Evolutionary conservation across 2,888 invertebrate species (phyloP), one percentile per base, ranked within the genome.

Genomic region (Drosophila fungiperda): DNA sequence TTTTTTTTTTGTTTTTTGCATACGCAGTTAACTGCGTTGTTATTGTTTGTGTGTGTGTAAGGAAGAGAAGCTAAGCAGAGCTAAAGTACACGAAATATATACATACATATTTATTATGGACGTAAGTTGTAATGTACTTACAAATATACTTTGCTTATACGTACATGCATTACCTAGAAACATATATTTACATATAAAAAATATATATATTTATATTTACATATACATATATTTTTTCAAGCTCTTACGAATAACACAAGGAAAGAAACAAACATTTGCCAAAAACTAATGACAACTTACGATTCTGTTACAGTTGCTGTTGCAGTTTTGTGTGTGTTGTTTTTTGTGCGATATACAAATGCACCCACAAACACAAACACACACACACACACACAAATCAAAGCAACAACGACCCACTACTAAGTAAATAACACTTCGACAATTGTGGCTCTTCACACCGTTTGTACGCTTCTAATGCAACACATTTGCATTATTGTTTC

Each of bases 241-340:
- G 29, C 29, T 23, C 49, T 50, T 32, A 32, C n/a, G 52, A 38
- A 38, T 57, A 50, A 45, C 38, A 59, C 11, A 33, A 45, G 45
- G 45, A 23, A 45, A 23, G 45, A 45, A 69, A 50, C 60, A 69
- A 59, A 62, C 48, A 58, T 40, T 63, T 58, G 11, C 23, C 73
- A 57, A 61, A 68, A 77, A 45, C 52, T 57, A 61, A 40, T 58
- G 35, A 63, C 55, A 70, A 78, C 78, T 78, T 80, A 78, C 78
- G 80, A 50, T 80, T 80, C 57, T 77, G 65, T 66, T 76, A 58
- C 60, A 65, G 64, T 77, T 76, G 62, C 73, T 40, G 45, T 62
- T 75, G 58, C 58, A 72, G 70, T 78, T 73, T 66, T 40, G 55
- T 71, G 45, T 76, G 60, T 74, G 52, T 73, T 76, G 55, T 74